Conservation (phyloP, 2,888 invertebrate genomes). For the Rotaria sp. region DNA sequence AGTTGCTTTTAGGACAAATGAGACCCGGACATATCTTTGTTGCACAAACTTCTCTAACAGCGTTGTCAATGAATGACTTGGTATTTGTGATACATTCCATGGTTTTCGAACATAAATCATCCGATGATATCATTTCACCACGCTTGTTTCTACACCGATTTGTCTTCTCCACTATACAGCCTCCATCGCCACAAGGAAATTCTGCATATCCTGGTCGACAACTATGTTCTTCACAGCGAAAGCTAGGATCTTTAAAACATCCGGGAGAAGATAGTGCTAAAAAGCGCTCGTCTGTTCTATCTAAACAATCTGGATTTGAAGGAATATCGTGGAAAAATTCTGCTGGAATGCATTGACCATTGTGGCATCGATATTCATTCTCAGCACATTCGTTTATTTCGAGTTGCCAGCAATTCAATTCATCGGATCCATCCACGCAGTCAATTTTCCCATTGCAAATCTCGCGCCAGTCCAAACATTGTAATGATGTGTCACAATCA, state of each 20-base stretch:
- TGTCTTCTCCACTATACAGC: too few species aligned
- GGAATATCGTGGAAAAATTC: neutral
- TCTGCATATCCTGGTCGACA: neutral
- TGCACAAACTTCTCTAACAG: too few species aligned
- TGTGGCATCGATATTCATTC: neutral
- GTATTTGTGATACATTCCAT: neutral
- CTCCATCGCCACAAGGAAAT: too few species aligned
- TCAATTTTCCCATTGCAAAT: neutral
- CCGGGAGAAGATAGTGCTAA: too few species aligned
- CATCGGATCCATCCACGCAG: neutral
- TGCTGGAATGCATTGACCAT: neutral
- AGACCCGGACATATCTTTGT: neutral
- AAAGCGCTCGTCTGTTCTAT: neutral
- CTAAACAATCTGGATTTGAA: neutral
- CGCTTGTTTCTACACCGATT: neutral
- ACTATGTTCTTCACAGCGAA: neutral
- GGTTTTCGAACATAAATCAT: neutral
- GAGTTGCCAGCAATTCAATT: neutral
- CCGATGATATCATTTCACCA: neutral
- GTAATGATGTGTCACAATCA: neutral
- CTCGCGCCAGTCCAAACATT: neutral
- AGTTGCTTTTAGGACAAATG: neutral
- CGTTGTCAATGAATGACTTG: neutral
- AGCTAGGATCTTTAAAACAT: neutral
- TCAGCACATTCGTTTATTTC: neutral